A percentile compares a stretch with the other conserved stretches of the same genome.
These are phyloP conservation scores for Lasioglossum marginatum DNA, from an alignment of 2,888 invertebrate genomes.

Conservation along the genomic window DNA sequence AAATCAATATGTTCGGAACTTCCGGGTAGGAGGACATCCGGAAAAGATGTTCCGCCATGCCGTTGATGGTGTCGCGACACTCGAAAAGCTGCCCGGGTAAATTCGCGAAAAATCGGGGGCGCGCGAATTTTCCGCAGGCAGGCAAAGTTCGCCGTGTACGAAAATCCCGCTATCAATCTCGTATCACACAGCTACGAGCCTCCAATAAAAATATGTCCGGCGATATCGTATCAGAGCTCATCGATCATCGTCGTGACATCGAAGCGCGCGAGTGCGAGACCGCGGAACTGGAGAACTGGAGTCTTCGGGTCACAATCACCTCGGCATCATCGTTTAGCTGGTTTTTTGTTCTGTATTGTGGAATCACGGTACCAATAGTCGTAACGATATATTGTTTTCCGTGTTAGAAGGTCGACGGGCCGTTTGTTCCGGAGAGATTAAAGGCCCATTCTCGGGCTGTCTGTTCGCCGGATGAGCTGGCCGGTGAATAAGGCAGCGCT, in stretches of 20 bases:
- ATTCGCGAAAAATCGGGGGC: neutral
- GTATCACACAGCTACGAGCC: neutral
- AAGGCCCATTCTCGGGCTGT: constrained; percentile 38
- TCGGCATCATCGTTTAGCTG: neutral
- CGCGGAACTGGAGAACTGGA: neutral
- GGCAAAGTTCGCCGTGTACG: neutral
- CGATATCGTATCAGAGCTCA: constrained; percentile 8
- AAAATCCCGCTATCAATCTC: neutral
- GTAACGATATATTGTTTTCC: constrained; percentile 44
- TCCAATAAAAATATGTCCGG: constrained; percentile 17
- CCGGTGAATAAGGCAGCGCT: constrained; percentile 14
- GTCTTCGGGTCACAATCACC: neutral
- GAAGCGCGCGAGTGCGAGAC: too few species aligned
- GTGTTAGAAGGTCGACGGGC: neutral
- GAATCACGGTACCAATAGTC: neutral
- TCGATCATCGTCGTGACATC: constrained; percentile 2
- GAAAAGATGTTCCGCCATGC: neutral
- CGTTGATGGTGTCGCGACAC: neutral
- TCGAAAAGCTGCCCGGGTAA: neutral
- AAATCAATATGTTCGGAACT: neutral
- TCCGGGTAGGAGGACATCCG: neutral
- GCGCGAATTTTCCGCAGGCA: neutral
- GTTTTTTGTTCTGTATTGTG: neutral
- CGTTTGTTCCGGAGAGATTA: constrained; percentile 47
- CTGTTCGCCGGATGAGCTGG: constrained; percentile 27